Base-by-base conservation (phyloP, 2,888 invertebrate species). In the Synanthedon formicaeformis region DNA sequence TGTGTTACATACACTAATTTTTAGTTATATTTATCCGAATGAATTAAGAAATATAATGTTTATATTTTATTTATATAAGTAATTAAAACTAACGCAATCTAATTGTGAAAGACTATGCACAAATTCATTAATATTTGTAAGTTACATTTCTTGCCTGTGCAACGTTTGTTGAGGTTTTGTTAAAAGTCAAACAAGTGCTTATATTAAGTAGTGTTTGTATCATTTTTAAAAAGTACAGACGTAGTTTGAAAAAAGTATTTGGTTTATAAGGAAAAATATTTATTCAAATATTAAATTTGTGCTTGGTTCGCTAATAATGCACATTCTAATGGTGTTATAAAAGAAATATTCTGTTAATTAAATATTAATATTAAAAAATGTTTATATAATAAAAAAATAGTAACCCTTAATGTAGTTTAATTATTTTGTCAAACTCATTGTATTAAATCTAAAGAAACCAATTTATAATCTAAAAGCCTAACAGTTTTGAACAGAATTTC, bases 401-500 rank as follows among this genome's bases (percentile, higher is more conserved):
- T 45, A 45, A 45, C 14, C n/a, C 45, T 45, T 13, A 45, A 8
- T 45, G n/a, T 45, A n/a, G 14, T 45, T 45, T 13, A 45, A 45
- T 45, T 45, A 8, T 13, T 34, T 45, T 14, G 12, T 45, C 45
- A 45, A 45, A 13, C n/a, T 13, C 45, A 45, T 45, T 45, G 14
- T 45, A 34, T 34, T 34, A 34, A 8, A 45, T 8, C 12, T 13
- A 14, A 45, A 45, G 45, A n/a, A 49, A 34, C 34, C 1, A 34
- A 8, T 34, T 23, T 56, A 48, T 50, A 40, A 51, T 48, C 40
- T 50, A 41, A 52, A 57, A 64, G 51, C 60, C 58, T 71, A 67
- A 67, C 57, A 55, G 54, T 65, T 63, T 71, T 65, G 73, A 78
- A 70, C 73, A 70, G 73, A 75, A 73, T 75, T 75, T 72, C 61